Evolutionary conservation across 1,140 invertebrate genomes (phyloP), one percentile per base, ranked within the genome.

Genomic region (Drosophila chauvacae): DNA sequence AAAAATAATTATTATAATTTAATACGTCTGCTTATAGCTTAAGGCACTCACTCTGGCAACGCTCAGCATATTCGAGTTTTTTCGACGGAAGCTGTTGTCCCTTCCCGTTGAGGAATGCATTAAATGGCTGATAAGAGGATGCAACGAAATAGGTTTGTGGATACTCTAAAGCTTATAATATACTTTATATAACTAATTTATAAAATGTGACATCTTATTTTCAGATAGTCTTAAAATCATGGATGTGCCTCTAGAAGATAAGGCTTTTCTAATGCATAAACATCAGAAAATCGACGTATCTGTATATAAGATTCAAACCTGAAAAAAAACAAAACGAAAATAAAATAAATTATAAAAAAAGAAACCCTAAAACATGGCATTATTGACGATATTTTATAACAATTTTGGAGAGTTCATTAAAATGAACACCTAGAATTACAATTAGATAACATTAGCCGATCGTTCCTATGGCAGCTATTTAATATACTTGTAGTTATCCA

Each of bases 81-180:
- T 81, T 23, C 81, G 87, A 18, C 57, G 80, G 30, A 69, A 81
- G 30, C 77, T 94, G 35, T 85, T 94, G 44, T 82, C 92, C 30
- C 70, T 94, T 50, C 93, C 93, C 26, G 93, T 94, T 83, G 93
- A 93, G 30, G 80, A 90, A 47, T 73, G 79, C 88, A 48, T 92
- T 1, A 90, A 88, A n/a, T 84, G 76, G 58, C 33, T 80, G 9
- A 76, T 44, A 28, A 80, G 73, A 23, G 59, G 78, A 48, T 79
- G 73, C 28, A 30, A 74, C 59, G 85, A 84, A 45, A 81, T 88
- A 26, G 84, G 84, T 90, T 74, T 55, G 30, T 18, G 2, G 1
- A 11, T 47, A 47, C 7, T 10, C 0, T 35, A 20, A 9, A 44
- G 16, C 51, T 44, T 3, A 0, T 20, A 26, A 11, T 41, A 45